Evolutionary conservation across 2,797 vertebrate genomes (phyloP).

Genomic region (Bufotes viridis): DNA sequence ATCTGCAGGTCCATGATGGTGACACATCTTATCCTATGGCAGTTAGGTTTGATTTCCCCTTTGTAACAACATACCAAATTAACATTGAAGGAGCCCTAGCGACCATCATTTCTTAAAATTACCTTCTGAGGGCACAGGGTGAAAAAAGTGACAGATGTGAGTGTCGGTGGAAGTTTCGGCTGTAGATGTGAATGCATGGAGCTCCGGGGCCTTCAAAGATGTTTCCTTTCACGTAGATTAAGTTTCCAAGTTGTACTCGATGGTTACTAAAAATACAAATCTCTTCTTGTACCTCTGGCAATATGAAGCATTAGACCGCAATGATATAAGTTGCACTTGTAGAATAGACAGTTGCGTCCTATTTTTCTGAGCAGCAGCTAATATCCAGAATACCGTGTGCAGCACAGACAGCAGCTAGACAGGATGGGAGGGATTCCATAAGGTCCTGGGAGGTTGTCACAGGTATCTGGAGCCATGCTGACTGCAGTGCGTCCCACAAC

Average conservation of each 20-base stretch:
- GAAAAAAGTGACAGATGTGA: background rate
- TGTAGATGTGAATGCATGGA: background rate
- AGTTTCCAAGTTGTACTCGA: constrained; percentile 5
- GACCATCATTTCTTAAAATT: background rate
- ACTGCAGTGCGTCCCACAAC: too few relatives aligned
- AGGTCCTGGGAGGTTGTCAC: too few relatives aligned
- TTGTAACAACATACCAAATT: background rate
- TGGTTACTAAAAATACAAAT: constrained; percentile 12
- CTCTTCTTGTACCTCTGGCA: background rate
- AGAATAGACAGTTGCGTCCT: background rate
- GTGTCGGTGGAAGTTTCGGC: background rate
- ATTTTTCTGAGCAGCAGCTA: too few relatives aligned
- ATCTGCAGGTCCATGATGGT: too few relatives aligned
- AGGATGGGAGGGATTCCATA: too few relatives aligned
- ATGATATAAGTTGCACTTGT: background rate
- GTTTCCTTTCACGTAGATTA: constrained; percentile 16
- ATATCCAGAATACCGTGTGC: too few relatives aligned
- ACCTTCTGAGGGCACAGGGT: background rate
- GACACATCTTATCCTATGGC: too few relatives aligned
- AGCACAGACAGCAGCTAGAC: too few relatives aligned
- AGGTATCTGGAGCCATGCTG: too few relatives aligned
- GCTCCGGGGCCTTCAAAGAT: constrained; percentile 13
- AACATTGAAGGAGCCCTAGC: background rate
- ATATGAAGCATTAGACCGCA: background rate
- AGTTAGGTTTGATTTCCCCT: background rate